Evolutionary conservation across 2,888 invertebrate genomes (phyloP).

Genomic region (Phymatocera aterrima): DNA sequence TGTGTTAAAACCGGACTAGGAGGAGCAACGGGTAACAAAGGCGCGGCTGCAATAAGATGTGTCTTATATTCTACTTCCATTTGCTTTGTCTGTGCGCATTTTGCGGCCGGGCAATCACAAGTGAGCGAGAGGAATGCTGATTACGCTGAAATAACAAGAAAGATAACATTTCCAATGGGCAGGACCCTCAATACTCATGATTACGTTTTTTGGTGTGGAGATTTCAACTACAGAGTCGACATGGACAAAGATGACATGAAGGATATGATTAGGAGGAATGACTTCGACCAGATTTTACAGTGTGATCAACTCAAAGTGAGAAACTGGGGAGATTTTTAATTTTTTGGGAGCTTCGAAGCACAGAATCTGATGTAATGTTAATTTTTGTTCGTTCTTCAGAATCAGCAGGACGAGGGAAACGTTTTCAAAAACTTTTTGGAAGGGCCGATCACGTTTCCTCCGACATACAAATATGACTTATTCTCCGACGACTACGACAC

Average conservation of each 20-base stretch:
- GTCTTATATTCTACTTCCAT: conserved; percentile 94
- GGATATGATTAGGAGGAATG: conserved; percentile 85
- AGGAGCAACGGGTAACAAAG: conserved; percentile 98
- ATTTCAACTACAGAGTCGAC: conserved; percentile 98
- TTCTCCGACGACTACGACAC: conserved; percentile 99
- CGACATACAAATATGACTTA: conserved; percentile 99
- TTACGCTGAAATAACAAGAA: conserved; percentile 95
- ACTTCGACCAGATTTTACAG: conserved; percentile 86
- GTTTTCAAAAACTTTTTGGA: conserved; percentile 96
- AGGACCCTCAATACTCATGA: conserved; percentile 96
- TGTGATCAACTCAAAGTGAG: conserved; percentile 89
- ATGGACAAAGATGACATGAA: conserved; percentile 96
- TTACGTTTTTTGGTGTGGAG: conserved; percentile 99
- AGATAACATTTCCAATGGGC: conserved; percentile 94
- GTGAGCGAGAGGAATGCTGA: conserved; percentile 96
- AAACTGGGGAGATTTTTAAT: not conserved
- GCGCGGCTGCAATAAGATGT: conserved; percentile 94
- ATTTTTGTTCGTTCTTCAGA: conserved; percentile 68
- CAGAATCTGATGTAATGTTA: not conserved
- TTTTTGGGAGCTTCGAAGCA: not conserved
- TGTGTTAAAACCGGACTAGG: conserved; percentile 99
- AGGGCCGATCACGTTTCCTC: conserved; percentile 93
- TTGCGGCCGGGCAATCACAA: conserved; percentile 99
- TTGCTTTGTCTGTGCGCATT: conserved; percentile 99
- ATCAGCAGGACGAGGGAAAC: conserved; percentile 87